A percentile compares a stretch with the other conserved stretches of the same genome.
Evolutionary conservation across 2,113 vertebrate species (phyloP).

Genomic region (Phyllostomus discolor): DNA sequence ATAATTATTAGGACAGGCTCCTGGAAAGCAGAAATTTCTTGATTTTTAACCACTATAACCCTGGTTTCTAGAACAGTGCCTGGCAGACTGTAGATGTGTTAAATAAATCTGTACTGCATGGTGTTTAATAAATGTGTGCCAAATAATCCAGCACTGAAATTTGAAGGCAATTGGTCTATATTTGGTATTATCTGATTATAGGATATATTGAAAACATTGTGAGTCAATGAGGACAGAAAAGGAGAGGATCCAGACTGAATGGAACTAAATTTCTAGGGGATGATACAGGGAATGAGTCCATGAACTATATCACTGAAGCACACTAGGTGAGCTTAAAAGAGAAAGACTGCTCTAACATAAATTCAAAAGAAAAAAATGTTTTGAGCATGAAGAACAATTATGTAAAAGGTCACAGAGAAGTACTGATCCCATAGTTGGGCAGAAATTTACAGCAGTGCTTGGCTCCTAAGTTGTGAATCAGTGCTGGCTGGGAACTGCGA

Average conservation of each 20-base stretch:
- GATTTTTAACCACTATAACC: not conserved
- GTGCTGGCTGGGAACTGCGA: not conserved
- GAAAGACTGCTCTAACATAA: not conserved
- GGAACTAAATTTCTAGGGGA: not conserved
- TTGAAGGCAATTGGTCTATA: not conserved
- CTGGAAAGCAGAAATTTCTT: not conserved
- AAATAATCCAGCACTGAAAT: not conserved
- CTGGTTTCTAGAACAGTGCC: not conserved
- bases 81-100: not conserved
- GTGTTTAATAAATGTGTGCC: not conserved
- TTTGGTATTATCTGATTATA: not conserved
- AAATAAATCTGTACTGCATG: not conserved
- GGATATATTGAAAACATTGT: not conserved
- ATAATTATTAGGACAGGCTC: not conserved
- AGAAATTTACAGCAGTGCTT: not conserved
- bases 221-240: not conserved
- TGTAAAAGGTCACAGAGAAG: not conserved
- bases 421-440: not conserved
- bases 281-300: not conserved
- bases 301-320: not conserved
- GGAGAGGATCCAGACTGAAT: not conserved
- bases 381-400: not conserved
- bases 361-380: not conserved
- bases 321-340: not conserved
- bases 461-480: not conserved